Evolutionary conservation across 2,888 invertebrate genomes (phyloP).

Genomic region (Danaus chrysippus): DNA sequence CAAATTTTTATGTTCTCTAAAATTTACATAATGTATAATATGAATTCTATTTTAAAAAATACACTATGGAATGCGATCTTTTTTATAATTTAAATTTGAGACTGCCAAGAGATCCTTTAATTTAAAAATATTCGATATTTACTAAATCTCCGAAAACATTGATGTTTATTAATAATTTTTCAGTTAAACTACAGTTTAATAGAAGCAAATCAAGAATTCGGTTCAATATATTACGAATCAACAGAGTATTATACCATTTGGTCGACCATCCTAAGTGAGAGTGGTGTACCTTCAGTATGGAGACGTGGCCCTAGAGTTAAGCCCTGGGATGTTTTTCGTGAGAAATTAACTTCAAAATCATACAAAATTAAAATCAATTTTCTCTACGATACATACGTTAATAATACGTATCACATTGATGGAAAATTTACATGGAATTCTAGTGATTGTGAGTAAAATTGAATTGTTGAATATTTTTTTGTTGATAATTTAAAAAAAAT

Average conservation of each 20-base stretch:
- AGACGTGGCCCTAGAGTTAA: conserved; percentile 35
- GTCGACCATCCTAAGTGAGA: conserved; percentile 35
- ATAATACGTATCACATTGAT: conserved; percentile 23
- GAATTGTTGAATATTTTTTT: not conserved
- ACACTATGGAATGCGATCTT: too few species aligned
- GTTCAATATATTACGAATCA: conserved; percentile 20
- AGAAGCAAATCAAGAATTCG: conserved; percentile 20
- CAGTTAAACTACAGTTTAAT: conserved; percentile 37
- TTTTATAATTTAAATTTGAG: too few species aligned
- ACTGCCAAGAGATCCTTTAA: too few species aligned
- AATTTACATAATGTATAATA: too few species aligned
- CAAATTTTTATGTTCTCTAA: too few species aligned
- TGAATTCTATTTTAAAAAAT: too few species aligned
- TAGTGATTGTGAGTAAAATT: conserved; percentile 44
- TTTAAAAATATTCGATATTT: too few species aligned
- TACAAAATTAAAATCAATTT: conserved; percentile 32
- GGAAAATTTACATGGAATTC: conserved; percentile 39
- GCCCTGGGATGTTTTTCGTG: conserved; percentile 26
- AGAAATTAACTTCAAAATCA: conserved; percentile 16
- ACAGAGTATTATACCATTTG: conserved; percentile 39
- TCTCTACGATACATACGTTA: conserved; percentile 21
- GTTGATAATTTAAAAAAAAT: not conserved
- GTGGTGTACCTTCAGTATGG: conserved; percentile 42
- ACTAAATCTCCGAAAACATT: too few species aligned
- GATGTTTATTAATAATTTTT: conserved; percentile 15